Conservation (phyloP, 2,888 invertebrate species). For the Zaprionus obscuricornis region DNA sequence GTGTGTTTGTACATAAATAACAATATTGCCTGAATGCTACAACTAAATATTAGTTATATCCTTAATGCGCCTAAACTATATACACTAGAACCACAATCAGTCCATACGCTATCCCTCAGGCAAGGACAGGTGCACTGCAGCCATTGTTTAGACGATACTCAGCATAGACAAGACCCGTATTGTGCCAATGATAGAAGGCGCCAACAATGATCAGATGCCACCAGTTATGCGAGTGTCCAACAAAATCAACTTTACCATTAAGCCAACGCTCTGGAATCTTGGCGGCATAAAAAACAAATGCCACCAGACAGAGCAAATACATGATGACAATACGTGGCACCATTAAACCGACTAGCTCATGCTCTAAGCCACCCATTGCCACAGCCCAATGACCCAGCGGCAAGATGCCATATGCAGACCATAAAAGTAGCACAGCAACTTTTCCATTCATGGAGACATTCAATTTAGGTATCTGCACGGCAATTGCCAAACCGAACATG, state of each 20-base stretch:
- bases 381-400: slow-evolving; percentile 96
- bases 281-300: slow-evolving; percentile 95
- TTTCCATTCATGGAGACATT: slow-evolving; percentile 89
- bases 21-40: slow-evolving; percentile 62
- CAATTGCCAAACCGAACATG: slow-evolving; percentile 92
- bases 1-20: slow-evolving; percentile 58
- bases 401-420: slow-evolving; percentile 95
- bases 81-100: slow-evolving; percentile 41
- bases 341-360: slow-evolving; percentile 93
- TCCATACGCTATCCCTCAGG: slow-evolving; percentile 26
- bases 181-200: slow-evolving; percentile 97
- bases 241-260: slow-evolving; percentile 94
- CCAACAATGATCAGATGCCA: slow-evolving; percentile 96
- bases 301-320: slow-evolving; percentile 93
- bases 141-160: slow-evolving; percentile 79
- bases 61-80: slow-evolving; percentile 54
- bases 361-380: slow-evolving; percentile 93
- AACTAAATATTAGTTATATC: slow-evolving; percentile 75
- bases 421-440: slow-evolving; percentile 91
- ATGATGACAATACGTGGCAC: slow-evolving; percentile 95
- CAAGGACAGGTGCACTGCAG: slow-evolving; percentile 68
- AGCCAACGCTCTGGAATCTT: slow-evolving; percentile 95
- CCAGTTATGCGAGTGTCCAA: slow-evolving; percentile 98
- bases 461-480: slow-evolving; percentile 90
- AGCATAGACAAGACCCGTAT: slow-evolving; percentile 83